Evolutionary conservation across 2,113 vertebrate species (phyloP).

Genomic region (Chaetodon trifascialis): DNA sequence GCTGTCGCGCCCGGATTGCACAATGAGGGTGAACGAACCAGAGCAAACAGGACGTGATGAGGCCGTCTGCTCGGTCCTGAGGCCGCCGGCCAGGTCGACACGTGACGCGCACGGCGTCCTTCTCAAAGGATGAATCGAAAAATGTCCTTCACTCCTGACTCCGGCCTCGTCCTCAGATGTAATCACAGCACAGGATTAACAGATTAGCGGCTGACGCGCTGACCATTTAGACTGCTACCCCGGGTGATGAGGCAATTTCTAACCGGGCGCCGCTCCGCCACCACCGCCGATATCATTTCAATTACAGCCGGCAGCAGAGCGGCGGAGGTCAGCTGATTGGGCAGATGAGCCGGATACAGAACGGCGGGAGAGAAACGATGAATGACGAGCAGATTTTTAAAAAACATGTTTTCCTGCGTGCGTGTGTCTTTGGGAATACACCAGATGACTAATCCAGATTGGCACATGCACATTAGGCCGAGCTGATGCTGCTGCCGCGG

Average conservation of each 20-base stretch:
- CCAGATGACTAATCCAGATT: slow-evolving; percentile 65
- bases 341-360: neutral
- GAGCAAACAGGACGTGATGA: slow-evolving; percentile 2
- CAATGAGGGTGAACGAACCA: slow-evolving; percentile 20
- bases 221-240: slow-evolving; percentile 10
- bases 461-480: slow-evolving; percentile 34
- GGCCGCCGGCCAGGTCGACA: rapidly evolving
- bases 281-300: neutral
- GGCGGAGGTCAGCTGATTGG: neutral
- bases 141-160: neutral
- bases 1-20: neutral
- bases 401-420: neutral
- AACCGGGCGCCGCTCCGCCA: neutral
- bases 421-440: slow-evolving; percentile 18
- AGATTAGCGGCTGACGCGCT: slow-evolving; percentile 36
- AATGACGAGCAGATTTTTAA: too few relatives aligned
- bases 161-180: neutral
- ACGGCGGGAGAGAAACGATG: too few relatives aligned
- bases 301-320: neutral
- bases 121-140: neutral
- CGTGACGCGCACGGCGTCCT: too few relatives aligned
- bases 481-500: slow-evolving; percentile 36
- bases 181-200: slow-evolving; percentile 29
- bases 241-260: slow-evolving; percentile 30
- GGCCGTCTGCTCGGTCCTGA: neutral